phyloP scores from a whole-genome alignment of 2,888 invertebrate species.

The Ichneumoninae sp. region DNA sequence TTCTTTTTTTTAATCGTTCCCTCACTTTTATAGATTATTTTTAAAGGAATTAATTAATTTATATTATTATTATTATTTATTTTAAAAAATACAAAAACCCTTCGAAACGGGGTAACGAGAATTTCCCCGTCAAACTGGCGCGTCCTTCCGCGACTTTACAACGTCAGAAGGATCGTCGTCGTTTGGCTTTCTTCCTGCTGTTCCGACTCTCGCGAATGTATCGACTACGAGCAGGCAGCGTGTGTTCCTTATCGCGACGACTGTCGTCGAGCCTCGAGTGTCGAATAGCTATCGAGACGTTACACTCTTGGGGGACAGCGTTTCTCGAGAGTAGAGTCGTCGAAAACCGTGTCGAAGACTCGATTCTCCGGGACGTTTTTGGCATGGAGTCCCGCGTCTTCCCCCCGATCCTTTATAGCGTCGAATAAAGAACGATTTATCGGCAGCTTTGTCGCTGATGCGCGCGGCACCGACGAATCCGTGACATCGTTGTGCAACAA shows the following conservation, averaged over 20 bases:
- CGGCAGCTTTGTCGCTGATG: slow-evolving; percentile 42
- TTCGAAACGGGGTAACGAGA: slow-evolving; percentile 3
- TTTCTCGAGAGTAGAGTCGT: slow-evolving; percentile 29
- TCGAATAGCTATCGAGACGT: slow-evolving; percentile 55
- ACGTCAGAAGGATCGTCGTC: slow-evolving; percentile 32
- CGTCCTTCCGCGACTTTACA: slow-evolving; percentile 12
- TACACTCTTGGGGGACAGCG: slow-evolving; percentile 13
- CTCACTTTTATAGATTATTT: too few relatives aligned
- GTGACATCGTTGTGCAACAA: slow-evolving; percentile 20
- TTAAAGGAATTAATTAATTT: too few relatives aligned
- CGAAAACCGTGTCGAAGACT: slow-evolving; percentile 56
- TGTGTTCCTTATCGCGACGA: slow-evolving; percentile 21
- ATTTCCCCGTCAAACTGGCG: slow-evolving; percentile 31
- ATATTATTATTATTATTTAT: neutral
- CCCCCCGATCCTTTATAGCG: slow-evolving; percentile 48
- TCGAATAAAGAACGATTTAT: slow-evolving; percentile 63
- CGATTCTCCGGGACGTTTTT: slow-evolving; percentile 50
- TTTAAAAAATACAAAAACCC: neutral
- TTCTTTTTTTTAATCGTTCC: neutral
- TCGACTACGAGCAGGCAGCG: neutral
- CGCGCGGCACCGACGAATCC: slow-evolving; percentile 30
- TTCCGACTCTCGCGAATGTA: slow-evolving; percentile 7
- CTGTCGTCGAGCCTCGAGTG: slow-evolving; percentile 29
- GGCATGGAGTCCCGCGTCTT: slow-evolving; percentile 55
- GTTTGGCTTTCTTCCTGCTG: slow-evolving; percentile 35